Conservation (phyloP, 2,888 invertebrate genomes). For the Pandemis corylana region DNA sequence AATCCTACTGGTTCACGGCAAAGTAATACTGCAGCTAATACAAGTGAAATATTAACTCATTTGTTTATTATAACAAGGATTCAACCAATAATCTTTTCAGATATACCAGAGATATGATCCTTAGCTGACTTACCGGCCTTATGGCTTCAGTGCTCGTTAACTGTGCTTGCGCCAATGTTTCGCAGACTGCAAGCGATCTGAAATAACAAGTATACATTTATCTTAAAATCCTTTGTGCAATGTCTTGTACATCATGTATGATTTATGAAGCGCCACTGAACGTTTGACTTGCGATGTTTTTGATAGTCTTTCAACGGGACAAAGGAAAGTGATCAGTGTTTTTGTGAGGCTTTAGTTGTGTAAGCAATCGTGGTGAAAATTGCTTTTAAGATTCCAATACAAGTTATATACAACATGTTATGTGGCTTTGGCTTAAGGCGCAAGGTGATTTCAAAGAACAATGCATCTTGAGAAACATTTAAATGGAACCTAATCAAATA, state of each 20-base stretch:
- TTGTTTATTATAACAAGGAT: slow-evolving; percentile 3
- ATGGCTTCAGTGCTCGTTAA: slow-evolving; percentile 66
- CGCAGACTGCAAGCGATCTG: slow-evolving; percentile 69
- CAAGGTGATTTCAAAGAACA: too few species aligned
- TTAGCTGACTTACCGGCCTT: slow-evolving; percentile 63
- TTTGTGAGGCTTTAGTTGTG: neutral
- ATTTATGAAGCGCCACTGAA: slow-evolving; percentile 19
- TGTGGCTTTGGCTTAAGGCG: too few species aligned
- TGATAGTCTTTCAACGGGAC: slow-evolving; percentile 22
- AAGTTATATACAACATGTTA: neutral
- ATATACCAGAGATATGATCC: neutral
- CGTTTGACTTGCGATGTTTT: slow-evolving; percentile 30
- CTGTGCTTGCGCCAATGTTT: slow-evolving; percentile 65
- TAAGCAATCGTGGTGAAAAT: slow-evolving; percentile 12
- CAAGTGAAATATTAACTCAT: neutral
- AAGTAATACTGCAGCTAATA: too few species aligned
- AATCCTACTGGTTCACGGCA: too few species aligned
- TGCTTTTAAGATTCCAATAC: slow-evolving; percentile 12
- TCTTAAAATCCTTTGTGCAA: slow-evolving; percentile 6
- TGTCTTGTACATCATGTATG: slow-evolving; percentile 15
- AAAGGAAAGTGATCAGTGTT: slow-evolving; percentile 27
- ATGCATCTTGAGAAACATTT: too few species aligned
- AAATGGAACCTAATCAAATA: too few species aligned
- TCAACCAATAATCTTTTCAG: neutral
- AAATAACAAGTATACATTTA: slow-evolving; percentile 56